Percentiles rank a stretch among this genome's conserved stretches.
Evolutionary conservation across 2,888 invertebrate genomes (phyloP).

Genomic region (Campoplex capitator): DNA sequence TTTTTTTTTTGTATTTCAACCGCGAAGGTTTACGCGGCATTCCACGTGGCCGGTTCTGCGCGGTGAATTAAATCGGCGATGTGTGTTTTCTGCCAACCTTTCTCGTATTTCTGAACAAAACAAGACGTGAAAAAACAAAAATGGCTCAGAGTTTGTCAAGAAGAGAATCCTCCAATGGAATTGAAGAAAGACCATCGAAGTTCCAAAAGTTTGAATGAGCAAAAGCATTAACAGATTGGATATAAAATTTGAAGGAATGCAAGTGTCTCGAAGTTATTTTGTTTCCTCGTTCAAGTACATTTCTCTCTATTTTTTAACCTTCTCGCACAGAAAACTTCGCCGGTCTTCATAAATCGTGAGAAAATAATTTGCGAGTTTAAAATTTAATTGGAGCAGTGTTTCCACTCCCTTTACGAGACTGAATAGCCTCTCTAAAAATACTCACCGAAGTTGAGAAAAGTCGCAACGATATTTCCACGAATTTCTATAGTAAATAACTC

Average conservation of each 20-base stretch:
- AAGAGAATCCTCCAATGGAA: not conserved
- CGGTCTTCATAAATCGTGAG: not conserved
- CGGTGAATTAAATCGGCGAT: conserved; percentile 46
- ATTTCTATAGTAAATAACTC: not conserved
- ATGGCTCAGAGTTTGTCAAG: not conserved
- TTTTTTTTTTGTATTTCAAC: conserved; percentile 60
- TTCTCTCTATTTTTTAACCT: not conserved
- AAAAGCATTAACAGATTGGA: not conserved
- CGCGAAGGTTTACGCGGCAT: conserved; percentile 46
- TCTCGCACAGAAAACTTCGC: not conserved
- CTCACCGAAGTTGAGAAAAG: not conserved
- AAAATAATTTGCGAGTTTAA: conserved; percentile 1
- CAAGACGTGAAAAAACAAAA: not conserved
- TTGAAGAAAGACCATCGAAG: not conserved
- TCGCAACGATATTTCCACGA: not conserved
- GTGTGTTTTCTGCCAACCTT: conserved; percentile 6
- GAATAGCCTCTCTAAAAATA: not conserved
- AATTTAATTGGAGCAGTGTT: not conserved
- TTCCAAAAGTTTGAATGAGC: not conserved
- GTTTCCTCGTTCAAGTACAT: not conserved
- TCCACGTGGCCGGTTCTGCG: conserved; percentile 62
- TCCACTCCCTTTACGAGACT: not conserved
- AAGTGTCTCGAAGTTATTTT: not conserved
- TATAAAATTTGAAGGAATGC: not conserved
- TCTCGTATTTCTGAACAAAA: not conserved